Conservation (phyloP, 2,888 invertebrate genomes). For the Acanthococcus lagerstroemiae region DNA sequence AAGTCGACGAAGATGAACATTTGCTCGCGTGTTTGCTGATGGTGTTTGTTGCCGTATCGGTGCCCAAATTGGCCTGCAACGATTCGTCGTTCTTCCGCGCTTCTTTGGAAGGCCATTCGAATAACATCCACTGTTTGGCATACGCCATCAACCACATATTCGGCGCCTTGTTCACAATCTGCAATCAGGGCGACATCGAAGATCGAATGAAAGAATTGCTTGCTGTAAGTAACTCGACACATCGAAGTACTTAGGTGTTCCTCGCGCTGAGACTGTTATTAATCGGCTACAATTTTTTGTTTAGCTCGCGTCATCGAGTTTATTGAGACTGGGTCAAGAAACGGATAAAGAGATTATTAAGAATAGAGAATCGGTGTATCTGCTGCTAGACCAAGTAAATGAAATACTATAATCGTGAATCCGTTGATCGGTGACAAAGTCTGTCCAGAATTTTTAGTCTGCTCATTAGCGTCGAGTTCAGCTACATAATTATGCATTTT, state of each 20-base stretch:
- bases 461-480: too few relatives aligned
- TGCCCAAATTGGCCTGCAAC: constrained; percentile 84
- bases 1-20: constrained; percentile 85
- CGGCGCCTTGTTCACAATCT: constrained; percentile 91
- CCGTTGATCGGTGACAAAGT: too few relatives aligned
- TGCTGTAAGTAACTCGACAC: constrained; percentile 50
- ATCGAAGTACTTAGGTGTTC: too few relatives aligned
- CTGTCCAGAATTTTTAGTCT: too few relatives aligned
- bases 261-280: too few relatives aligned
- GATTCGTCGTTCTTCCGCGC: constrained; percentile 83
- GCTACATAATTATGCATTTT: too few relatives aligned
- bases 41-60: constrained; percentile 97
- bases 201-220: constrained; percentile 93
- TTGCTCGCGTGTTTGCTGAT: constrained; percentile 86
- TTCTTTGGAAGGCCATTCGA: constrained; percentile 85
- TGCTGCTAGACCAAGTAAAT: constrained; percentile 69
- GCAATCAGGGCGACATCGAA: constrained; percentile 91
- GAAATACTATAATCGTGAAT: background rate
- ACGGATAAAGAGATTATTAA: constrained; percentile 86
- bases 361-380: constrained; percentile 93
- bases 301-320: constrained; percentile 83
- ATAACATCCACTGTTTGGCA: constrained; percentile 98
- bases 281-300: too few relatives aligned
- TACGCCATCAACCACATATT: constrained; percentile 92
- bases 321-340: constrained; percentile 88